Evolutionary conservation across 2,888 invertebrate genomes (phyloP), one percentile per base, ranked within the genome.

Genomic region (Catocala fraxini): DNA sequence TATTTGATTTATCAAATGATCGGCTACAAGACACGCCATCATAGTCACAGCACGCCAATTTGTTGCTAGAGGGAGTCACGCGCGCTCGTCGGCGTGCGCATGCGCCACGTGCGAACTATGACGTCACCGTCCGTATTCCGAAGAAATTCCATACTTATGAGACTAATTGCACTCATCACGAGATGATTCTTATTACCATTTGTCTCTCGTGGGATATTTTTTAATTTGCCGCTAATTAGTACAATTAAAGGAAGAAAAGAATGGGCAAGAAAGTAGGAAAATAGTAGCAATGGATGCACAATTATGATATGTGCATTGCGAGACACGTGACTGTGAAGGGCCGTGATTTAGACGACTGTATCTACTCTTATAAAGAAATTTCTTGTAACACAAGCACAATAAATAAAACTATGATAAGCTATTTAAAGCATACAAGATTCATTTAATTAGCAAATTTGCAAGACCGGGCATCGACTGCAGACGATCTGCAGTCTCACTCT

Each of bases 51-150:
- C 15, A 15, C 12, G 46, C 25, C 51, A 61, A 56, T 56, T 55
- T 56, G 34, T 33, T 42, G 51, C 46, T 25, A 42, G 5, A 34
- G 0, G 48, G 48, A 53, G 60, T 60, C 60, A 61, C 55, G 55
- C 35, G 51, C 11, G 12, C 13, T 0, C 45, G 5, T 6, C 9
- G 7, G 7, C 9, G 35, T 9, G 6, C 35, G 25, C 35, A 39
- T 39, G 35, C 6, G 47, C 12, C 52, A 47, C 47, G 52, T 45
- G 59, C 25, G 25, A 4, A 6, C 15, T 43, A 4, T 43, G 13
- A 47, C 39, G 25, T 56, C 41, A 11, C 3, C 25, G 25, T 25
- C 25, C 25, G 45, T 39, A 4, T 4, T 42, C 13, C 35, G 10
- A 48, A 11, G 43, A 59, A 59, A 43, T 42, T 34, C 12, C 35